phyloP scores from a whole-genome alignment of 2,113 vertebrate species.

The Lampris incognitus region DNA sequence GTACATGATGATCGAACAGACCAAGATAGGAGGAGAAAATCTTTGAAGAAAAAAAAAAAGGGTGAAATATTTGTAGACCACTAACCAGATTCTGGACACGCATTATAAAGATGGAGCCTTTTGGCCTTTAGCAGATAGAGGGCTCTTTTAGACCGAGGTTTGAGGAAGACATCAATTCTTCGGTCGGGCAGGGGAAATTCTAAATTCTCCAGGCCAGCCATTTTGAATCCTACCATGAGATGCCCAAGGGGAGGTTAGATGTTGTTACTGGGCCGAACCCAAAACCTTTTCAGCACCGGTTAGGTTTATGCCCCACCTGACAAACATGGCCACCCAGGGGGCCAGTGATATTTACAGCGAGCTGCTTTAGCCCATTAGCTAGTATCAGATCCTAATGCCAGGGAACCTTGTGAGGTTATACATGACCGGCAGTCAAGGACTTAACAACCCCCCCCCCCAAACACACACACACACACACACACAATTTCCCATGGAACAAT shows the following conservation, averaged over 20 bases:
- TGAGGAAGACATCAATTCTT: background rate
- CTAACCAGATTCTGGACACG: too few relatives aligned
- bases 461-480: constrained; percentile 24
- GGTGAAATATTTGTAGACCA: too few relatives aligned
- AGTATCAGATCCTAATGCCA: constrained; percentile 54
- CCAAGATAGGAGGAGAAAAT: too few relatives aligned
- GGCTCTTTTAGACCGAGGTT: background rate
- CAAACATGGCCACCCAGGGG: constrained; percentile 72
- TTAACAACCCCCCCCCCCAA: constrained; percentile 42
- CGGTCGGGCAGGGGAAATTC: constrained; percentile 20
- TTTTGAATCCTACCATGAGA: background rate
- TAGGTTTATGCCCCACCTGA: constrained; percentile 64
- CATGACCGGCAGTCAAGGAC: constrained; percentile 49
- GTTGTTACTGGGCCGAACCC: constrained; percentile 49
- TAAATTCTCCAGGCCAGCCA: constrained; percentile 4
- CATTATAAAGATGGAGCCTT: too few relatives aligned
- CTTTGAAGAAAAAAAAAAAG: too few relatives aligned
- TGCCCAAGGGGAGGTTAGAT: constrained; percentile 14
- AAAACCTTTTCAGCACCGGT: constrained; percentile 64
- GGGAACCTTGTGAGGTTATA: constrained; percentile 59
- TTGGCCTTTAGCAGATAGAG: background rate
- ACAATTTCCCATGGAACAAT: constrained; percentile 46
- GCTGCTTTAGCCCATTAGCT: constrained; percentile 67
- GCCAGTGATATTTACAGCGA: constrained; percentile 58
- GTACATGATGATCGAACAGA: too few relatives aligned